Evolutionary conservation across 2,797 vertebrate genomes (phyloP), one percentile per base, ranked within the genome.

Genomic region (Cichlasoma orientale): DNA sequence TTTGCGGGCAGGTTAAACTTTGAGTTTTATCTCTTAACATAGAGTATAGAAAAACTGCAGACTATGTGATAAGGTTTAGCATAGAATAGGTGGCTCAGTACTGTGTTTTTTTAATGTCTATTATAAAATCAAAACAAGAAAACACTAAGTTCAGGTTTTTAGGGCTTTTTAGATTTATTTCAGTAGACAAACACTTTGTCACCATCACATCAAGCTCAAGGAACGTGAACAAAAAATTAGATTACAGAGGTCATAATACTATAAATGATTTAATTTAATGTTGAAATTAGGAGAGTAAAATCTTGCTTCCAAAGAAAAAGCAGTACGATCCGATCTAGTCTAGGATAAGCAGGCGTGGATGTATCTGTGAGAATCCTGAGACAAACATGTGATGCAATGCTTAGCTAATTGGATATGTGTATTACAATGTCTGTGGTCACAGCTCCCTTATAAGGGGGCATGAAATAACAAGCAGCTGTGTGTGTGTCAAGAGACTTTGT

Each of bases 401-500:
- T 93, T 86, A 86, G 92, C 93, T 94, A 94, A 96, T 95, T 95
- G 92, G 94, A 94, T 93, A 90, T 94, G 93, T 94, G 94, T 94
- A 95, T 95, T 94, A 94, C 89, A 94, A 92, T 90, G 90, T 93
- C 88, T 74, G 91, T 92, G 94, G 94, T 94, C 92, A 92, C 93
- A 93, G 90, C 86, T 90, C 90, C 93, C 93, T 94, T 94, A 95
- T 94, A 92, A 94, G 38, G 89, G 38, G 89, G 89, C 93, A 95
- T 94, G 93, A 95, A 95, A 95, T 95, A 95, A 95, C 93, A 94
- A 94, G 94, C 94, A 95, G 95, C 93, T 94, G 94, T 92, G 79
- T 84, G 73, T 82, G 84, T 84, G 87, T 90, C 87, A 89, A 79
- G 92, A 89, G 89, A 82, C 72, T 56, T 66, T 21, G 81, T 78